A percentile compares a stretch with the other conserved stretches of the same genome.
Evolutionary conservation across 2,113 vertebrate species (phyloP).

Genomic region (Charina bottae): DNA sequence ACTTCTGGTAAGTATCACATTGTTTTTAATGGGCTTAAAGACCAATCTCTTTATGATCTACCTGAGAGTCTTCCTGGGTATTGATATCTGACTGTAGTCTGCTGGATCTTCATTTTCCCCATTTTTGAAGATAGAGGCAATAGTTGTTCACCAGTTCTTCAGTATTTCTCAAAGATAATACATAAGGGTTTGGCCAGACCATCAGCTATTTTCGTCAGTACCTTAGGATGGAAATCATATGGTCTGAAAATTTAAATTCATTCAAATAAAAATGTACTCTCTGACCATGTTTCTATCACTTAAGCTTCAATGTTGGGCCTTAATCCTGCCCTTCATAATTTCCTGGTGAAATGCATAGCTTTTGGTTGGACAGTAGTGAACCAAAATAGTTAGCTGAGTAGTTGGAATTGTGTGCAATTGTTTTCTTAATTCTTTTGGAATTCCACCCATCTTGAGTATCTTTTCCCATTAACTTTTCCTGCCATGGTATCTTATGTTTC

Average conservation of each 20-base stretch:
- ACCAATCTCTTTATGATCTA: background rate
- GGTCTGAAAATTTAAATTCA: too few species aligned
- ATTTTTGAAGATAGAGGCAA: background rate
- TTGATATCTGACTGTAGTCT: background rate
- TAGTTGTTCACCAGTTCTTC: background rate
- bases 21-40: background rate
- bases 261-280: too few species aligned
- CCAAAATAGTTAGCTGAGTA: too few species aligned
- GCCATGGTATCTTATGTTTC: background rate
- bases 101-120: background rate
- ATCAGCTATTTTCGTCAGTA: background rate
- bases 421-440: background rate
- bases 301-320: background rate
- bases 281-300: background rate
- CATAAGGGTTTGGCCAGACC: background rate
- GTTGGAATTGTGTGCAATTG: too few species aligned
- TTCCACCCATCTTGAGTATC: background rate
- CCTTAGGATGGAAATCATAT: background rate
- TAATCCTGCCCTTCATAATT: background rate
- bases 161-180: background rate
- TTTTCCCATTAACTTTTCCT: background rate
- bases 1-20: background rate
- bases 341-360: too few species aligned
- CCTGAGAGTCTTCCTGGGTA: background rate
- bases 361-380: too few species aligned